phyloP scores from a whole-genome alignment of 2,888 invertebrate genomes.

The Dione juno region DNA sequence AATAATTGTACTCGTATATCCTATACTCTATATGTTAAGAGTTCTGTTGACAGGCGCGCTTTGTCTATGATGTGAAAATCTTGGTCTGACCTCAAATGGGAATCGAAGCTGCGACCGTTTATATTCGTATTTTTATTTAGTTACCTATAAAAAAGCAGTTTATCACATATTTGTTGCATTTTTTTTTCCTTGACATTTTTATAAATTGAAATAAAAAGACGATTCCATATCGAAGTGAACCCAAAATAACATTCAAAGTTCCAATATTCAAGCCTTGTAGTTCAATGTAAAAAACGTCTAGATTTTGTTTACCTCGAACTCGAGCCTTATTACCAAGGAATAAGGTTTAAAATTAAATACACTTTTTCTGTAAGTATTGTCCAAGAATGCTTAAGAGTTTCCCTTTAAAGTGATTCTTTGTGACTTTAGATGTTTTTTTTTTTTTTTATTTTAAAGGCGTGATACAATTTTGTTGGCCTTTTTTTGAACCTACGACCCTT shows the following conservation, averaged over 20 bases:
- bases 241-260: conserved; percentile 19
- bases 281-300: conserved; percentile 16
- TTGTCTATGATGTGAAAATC: too few relatives aligned
- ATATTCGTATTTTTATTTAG: too few relatives aligned
- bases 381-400: conserved; percentile 18
- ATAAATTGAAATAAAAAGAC: conserved; percentile 12
- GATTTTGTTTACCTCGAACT: neutral
- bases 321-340: neutral
- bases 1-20: too few relatives aligned
- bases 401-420: conserved; percentile 19
- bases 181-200: neutral
- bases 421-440: neutral
- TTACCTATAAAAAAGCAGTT: too few relatives aligned
- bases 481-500: neutral
- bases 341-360: neutral
- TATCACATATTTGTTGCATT: too few relatives aligned
- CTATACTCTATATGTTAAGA: too few relatives aligned
- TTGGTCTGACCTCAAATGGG: too few relatives aligned
- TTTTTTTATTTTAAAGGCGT: neutral
- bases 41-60: too few relatives aligned
- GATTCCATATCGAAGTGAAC: conserved; percentile 4
- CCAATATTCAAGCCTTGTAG: conserved; percentile 1
- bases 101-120: too few relatives aligned
- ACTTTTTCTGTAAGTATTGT: neutral
- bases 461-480: conserved; percentile 14